Conservation (phyloP, 2,797 vertebrate species). For the Takifugu rubripes region DNA sequence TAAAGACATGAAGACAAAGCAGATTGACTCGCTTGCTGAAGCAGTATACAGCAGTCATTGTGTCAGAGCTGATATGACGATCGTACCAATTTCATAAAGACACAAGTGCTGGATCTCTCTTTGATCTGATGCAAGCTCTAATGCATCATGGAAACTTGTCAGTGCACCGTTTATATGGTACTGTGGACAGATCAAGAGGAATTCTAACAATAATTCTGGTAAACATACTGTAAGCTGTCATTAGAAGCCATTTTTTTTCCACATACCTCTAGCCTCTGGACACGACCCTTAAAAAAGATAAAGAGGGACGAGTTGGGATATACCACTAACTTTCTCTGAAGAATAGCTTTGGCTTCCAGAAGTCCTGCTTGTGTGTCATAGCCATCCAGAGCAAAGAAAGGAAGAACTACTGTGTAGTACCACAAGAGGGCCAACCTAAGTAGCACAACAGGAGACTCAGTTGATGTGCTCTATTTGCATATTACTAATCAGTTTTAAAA, state of each 20-base stretch:
- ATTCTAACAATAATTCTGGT: not conserved
- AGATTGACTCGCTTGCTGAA: not conserved
- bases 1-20: conserved; percentile 9
- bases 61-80: conserved; percentile 13
- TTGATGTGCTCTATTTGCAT: not conserved
- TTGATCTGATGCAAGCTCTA: conserved; percentile 96
- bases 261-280: conserved; percentile 93
- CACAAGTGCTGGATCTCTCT: conserved; percentile 99
- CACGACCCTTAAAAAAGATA: conserved; percentile 98
- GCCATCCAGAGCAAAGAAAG: conserved; percentile 96
- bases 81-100: conserved; percentile 96
- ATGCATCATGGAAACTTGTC: conserved; percentile 93
- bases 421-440: conserved; percentile 92
- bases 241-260: not conserved
- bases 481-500: no score
- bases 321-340: conserved; percentile 90
- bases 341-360: conserved; percentile 94
- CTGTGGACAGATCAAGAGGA: conserved; percentile 67
- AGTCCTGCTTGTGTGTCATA: conserved; percentile 88
- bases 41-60: no score
- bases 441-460: conserved; percentile 14
- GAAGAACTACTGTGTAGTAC: conserved; percentile 98
- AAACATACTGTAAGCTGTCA: not conserved
- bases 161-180: conserved; percentile 99
- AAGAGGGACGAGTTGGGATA: conserved; percentile 99